A percentile compares a stretch with the other conserved stretches of the same genome.
Conservation (phyloP, 2,113 vertebrate species). For the Andinoacara biseriatus region DNA sequence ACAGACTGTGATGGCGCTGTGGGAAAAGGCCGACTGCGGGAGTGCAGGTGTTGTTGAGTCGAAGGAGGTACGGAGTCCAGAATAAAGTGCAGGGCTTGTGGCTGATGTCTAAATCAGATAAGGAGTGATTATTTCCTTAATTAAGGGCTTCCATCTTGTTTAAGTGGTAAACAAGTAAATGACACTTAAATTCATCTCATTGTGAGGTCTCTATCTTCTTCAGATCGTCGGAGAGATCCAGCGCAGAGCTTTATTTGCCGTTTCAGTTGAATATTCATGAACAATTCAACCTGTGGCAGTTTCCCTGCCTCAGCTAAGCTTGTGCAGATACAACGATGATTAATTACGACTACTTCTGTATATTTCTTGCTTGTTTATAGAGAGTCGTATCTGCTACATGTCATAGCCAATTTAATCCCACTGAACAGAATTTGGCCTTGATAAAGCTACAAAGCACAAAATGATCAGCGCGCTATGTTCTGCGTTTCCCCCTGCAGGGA, state of each 20-base stretch:
- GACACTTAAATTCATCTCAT: not conserved
- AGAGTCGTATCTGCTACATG: constrained; percentile 34
- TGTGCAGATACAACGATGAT: constrained; percentile 21
- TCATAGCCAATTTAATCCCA: constrained; percentile 40
- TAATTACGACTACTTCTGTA: constrained; percentile 22
- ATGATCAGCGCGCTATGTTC: constrained; percentile 52
- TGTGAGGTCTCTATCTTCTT: not conserved
- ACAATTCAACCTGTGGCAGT: not conserved
- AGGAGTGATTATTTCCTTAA: constrained; percentile 18
- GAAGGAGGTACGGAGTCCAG: not conserved
- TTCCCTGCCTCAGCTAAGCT: not conserved
- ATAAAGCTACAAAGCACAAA: constrained; percentile 50
- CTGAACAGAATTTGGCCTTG: constrained; percentile 50
- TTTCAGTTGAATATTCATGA: constrained; percentile 4
- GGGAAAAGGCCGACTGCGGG: constrained; percentile 24
- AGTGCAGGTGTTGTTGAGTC: constrained; percentile 28
- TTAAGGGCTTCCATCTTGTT: constrained; percentile 17
- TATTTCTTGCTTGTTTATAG: constrained; percentile 23
- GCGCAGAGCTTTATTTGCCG: not conserved
- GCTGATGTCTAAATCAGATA: constrained; percentile 28
- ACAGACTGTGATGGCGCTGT: constrained; percentile 1
- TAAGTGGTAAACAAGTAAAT: constrained; percentile 26
- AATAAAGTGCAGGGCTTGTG: constrained; percentile 11
- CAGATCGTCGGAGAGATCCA: not conserved
- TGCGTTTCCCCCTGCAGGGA: constrained; percentile 46